Conservation (phyloP, 2,113 vertebrate species). For the Lagenorhynchus albirostris region DNA sequence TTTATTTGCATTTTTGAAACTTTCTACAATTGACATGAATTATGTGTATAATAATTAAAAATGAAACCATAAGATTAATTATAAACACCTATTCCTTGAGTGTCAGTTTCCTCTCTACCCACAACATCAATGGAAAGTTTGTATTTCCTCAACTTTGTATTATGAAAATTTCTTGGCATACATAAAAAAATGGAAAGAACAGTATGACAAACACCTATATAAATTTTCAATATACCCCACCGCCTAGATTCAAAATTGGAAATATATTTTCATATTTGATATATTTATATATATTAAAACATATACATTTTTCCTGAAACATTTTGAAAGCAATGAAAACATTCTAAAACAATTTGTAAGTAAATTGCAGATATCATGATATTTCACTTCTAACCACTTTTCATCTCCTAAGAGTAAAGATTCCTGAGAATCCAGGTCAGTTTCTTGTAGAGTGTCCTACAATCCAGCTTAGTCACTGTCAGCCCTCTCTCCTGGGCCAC, state of each 20-base stretch:
- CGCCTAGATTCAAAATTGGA: background rate
- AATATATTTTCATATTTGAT: background rate
- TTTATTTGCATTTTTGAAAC: conserved; percentile 35
- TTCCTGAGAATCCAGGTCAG: background rate
- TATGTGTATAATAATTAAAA: background rate
- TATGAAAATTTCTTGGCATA: background rate
- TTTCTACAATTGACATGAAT: background rate
- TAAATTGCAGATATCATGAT: background rate
- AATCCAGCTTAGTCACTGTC: background rate
- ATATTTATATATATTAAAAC: background rate
- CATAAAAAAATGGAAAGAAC: background rate
- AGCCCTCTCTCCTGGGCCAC: background rate
- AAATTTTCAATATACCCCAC: background rate
- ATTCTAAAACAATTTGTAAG: background rate
- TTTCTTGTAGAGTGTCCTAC: background rate
- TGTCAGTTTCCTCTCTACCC: background rate
- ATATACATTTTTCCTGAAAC: background rate
- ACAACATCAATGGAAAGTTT: background rate
- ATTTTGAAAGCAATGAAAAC: background rate
- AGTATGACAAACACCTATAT: background rate
- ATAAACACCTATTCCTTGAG: background rate
- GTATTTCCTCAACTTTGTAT: background rate
- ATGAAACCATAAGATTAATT: background rate
- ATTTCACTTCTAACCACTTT: background rate
- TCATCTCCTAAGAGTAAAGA: background rate